Evolutionary conservation across 2,797 vertebrate genomes (phyloP).

Genomic region (Urophycis tenuis): DNA sequence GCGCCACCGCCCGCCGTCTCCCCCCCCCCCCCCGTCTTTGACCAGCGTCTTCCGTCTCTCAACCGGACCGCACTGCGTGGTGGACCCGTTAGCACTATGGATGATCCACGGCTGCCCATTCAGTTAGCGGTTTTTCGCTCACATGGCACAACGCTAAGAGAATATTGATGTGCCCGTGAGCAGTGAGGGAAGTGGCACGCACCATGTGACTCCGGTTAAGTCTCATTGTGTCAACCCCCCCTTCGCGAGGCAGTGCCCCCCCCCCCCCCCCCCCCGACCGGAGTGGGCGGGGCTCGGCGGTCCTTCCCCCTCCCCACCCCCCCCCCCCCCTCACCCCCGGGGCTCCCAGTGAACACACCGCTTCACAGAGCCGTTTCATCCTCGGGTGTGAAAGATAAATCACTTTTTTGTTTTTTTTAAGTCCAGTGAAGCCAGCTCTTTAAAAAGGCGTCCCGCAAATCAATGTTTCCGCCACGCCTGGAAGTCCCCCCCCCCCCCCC

Average conservation of each 20-base stretch:
- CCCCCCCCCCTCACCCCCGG: neutral
- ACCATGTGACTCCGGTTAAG: constrained; percentile 18
- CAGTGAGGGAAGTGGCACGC: too few relatives aligned
- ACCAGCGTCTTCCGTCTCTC: too few relatives aligned
- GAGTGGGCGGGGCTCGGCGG: constrained; percentile 12
- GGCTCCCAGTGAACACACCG: constrained; percentile 8
- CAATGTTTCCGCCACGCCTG: neutral
- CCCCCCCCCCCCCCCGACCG: neutral
- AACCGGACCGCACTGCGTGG: too few relatives aligned
- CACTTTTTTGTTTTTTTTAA: too few relatives aligned
- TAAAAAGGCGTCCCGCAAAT: neutral
- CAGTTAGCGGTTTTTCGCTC: too few relatives aligned
- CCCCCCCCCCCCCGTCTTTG: too few relatives aligned
- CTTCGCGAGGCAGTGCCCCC: constrained; percentile 12
- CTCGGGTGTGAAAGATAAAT: neutral
- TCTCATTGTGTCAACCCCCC: constrained; percentile 33
- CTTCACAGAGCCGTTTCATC: neutral
- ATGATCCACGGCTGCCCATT: too few relatives aligned
- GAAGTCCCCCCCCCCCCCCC: too few relatives aligned
- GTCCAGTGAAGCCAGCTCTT: neutral
- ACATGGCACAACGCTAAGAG: too few relatives aligned
- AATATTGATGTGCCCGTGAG: too few relatives aligned
- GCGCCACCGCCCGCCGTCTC: constrained; percentile 19
- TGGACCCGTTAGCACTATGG: too few relatives aligned
- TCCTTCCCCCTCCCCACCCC: neutral